phyloP scores from a whole-genome alignment of 92 coral and sea anemone genomes.

The Muricea muricata region DNA sequence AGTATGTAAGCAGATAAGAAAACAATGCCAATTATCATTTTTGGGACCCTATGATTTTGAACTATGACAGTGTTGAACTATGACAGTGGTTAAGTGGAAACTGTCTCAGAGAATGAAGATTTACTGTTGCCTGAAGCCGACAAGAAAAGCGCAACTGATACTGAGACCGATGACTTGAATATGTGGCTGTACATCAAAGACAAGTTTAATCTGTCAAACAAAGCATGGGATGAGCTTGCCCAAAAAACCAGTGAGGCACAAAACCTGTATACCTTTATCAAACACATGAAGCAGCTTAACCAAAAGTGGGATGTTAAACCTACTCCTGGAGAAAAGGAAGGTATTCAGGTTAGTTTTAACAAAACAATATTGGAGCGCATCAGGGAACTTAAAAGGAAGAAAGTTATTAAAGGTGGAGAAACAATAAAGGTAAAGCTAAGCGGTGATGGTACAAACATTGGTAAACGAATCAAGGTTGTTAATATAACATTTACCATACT shows the following conservation, averaged over 20 bases:
- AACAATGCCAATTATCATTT: too few relatives aligned
- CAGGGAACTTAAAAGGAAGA: neutral
- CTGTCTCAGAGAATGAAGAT: too few relatives aligned
- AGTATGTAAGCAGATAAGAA: too few relatives aligned
- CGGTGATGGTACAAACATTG: slow-evolving; percentile 24
- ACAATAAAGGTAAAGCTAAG: neutral
- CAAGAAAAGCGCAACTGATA: too few relatives aligned
- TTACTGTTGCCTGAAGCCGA: too few relatives aligned
- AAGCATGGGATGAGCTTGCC: slow-evolving; percentile 33
- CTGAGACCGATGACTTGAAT: slow-evolving; percentile 11
- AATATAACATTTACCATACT: slow-evolving; percentile 11
- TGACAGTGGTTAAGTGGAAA: too few relatives aligned
- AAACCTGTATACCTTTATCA: neutral
- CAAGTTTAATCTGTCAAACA: slow-evolving; percentile 15
- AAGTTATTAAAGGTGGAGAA: neutral
- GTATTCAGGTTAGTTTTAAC: slow-evolving; percentile 52
- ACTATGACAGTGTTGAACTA: too few relatives aligned
- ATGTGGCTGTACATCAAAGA: slow-evolving; percentile 35
- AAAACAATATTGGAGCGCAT: slow-evolving; percentile 41
- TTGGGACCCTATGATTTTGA: too few relatives aligned
- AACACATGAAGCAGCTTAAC: slow-evolving; percentile 36
- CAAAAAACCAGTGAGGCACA: neutral
- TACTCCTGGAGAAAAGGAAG: slow-evolving; percentile 66
- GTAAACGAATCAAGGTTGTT: neutral
- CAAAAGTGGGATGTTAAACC: slow-evolving; percentile 48